phyloP scores from a whole-genome alignment of 2,113 vertebrate genomes.

The Sylvicapra grimmia region DNA sequence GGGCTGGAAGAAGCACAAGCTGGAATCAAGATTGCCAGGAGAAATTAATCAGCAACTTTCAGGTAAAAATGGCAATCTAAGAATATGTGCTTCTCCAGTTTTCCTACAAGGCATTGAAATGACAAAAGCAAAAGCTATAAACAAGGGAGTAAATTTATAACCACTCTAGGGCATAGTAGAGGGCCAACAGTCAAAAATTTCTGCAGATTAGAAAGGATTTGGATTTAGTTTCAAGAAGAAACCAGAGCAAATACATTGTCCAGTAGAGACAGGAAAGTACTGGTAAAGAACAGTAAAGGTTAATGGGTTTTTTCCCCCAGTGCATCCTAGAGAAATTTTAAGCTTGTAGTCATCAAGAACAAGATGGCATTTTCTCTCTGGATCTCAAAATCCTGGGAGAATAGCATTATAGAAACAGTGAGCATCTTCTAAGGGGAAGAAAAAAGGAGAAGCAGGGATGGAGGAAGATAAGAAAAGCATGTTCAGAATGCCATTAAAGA shows the following conservation, averaged over 20 bases:
- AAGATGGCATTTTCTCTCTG: not conserved
- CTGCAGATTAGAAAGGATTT: not conserved
- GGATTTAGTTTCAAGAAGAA: not conserved
- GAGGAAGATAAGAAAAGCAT: not conserved
- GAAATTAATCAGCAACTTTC: not conserved
- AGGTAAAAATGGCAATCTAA: not conserved
- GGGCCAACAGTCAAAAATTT: not conserved
- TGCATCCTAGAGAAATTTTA: not conserved
- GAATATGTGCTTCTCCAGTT: not conserved
- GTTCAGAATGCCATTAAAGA: not conserved
- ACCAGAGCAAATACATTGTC: not conserved
- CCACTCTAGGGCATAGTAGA: not conserved
- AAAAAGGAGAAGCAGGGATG: not conserved
- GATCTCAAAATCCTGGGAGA: not conserved
- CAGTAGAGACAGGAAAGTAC: not conserved
- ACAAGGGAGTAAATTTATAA: not conserved
- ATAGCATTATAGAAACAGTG: not conserved
- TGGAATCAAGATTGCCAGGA: no score
- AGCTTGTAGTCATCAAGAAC: not conserved
- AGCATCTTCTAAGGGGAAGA: not conserved
- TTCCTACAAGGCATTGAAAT: not conserved
- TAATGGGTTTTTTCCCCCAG: not conserved
- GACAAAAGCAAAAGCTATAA: not conserved
- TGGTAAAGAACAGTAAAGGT: not conserved
- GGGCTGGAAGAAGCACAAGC: no score